phyloP scores from a whole-genome alignment of 1,140 invertebrate species.

The Idris sp. region DNA sequence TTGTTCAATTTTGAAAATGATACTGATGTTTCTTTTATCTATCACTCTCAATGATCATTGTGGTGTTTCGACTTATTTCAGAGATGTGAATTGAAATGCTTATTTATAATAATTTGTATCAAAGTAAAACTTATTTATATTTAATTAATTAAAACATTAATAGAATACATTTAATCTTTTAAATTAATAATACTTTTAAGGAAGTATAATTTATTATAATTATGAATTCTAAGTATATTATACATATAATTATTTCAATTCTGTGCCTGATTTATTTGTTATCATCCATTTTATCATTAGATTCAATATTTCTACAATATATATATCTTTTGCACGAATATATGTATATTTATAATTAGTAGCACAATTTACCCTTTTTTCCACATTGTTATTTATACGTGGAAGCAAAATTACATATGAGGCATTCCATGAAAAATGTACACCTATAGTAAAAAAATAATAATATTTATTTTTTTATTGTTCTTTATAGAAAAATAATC shows the following conservation, averaged over 20 bases:
- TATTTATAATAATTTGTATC: too few relatives aligned
- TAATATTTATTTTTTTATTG: slow-evolving; percentile 4
- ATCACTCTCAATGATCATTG: background rate
- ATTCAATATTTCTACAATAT: slow-evolving; percentile 18
- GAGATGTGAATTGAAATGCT: slow-evolving; percentile 17
- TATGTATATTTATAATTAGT: slow-evolving; percentile 42
- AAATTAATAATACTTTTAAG: too few relatives aligned
- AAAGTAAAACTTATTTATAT: too few relatives aligned
- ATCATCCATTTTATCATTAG: slow-evolving; percentile 17
- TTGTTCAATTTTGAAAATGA: slow-evolving; percentile 1
- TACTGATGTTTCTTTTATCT: background rate
- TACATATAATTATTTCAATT: too few relatives aligned
- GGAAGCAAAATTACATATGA: slow-evolving; percentile 5
- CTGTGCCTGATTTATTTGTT: slow-evolving; percentile 30
- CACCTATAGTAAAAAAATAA: too few relatives aligned
- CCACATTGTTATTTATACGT: slow-evolving; percentile 41
- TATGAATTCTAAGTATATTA: too few relatives aligned
- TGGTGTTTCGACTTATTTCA: slow-evolving; percentile 10
- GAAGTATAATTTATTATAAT: too few relatives aligned
- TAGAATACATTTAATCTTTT: too few relatives aligned
- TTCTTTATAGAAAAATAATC: too few relatives aligned
- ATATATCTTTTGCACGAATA: slow-evolving; percentile 45
- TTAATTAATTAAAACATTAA: slow-evolving; percentile 1
- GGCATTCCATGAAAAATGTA: too few relatives aligned
- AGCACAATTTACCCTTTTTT: slow-evolving; percentile 42